These are phyloP conservation scores for Fopius arisanus DNA, from an alignment of 1,140 invertebrate species.

Conservation along the genomic window DNA sequence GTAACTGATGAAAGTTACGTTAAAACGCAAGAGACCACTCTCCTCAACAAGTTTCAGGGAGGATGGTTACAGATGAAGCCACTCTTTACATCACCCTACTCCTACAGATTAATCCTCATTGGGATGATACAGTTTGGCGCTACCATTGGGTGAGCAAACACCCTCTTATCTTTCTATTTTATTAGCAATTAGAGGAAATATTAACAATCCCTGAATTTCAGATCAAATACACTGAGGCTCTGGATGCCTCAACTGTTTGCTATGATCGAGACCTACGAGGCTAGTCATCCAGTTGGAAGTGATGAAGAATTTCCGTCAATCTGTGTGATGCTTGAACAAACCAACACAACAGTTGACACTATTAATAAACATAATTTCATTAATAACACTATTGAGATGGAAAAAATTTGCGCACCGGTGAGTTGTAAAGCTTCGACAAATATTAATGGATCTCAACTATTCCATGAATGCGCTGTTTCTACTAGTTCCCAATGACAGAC, in stretches of 20 bases:
- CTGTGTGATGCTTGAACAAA: constrained; percentile 31
- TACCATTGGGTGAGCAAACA: constrained; percentile 64
- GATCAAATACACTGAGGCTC: constrained; percentile 55
- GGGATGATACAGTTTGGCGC: constrained; percentile 77
- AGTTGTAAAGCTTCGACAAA: not conserved
- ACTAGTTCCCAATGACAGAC: too few species aligned
- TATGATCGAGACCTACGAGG: constrained; percentile 55
- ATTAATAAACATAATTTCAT: constrained; percentile 13
- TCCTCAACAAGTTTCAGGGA: constrained; percentile 37
- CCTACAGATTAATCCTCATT: constrained; percentile 73
- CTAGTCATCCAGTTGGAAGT: constrained; percentile 32
- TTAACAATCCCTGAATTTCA: constrained; percentile 23
- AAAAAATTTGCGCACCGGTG: constrained; percentile 33
- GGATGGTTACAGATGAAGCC: constrained; percentile 63
- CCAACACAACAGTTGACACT: constrained; percentile 13
- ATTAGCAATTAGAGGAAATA: too few species aligned
- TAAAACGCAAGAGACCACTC: constrained; percentile 43
- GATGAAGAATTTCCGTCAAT: constrained; percentile 30
- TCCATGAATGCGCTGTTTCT: not conserved
- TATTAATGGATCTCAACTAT: too few species aligned
- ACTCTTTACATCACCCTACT: constrained; percentile 72
- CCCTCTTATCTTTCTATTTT: too few species aligned
- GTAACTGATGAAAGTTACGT: constrained; percentile 61
- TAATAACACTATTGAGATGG: constrained; percentile 27
- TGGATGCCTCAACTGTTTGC: constrained; percentile 61